Evolutionary conservation across 2,797 vertebrate species (phyloP).

Genomic region (Neopelma chrysocephalum): DNA sequence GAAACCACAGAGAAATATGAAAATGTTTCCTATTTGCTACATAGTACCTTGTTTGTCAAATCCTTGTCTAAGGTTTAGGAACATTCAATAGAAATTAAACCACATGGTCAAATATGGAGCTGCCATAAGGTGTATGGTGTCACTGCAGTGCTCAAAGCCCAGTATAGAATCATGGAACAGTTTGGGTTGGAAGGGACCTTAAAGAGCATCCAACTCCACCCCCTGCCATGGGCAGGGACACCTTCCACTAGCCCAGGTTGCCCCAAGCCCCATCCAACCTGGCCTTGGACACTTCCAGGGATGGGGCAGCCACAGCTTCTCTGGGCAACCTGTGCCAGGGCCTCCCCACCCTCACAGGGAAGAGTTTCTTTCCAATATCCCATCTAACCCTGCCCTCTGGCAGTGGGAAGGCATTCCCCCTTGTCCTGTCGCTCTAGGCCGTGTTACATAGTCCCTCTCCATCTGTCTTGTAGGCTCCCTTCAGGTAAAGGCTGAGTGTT

Average conservation of each 20-base stretch:
- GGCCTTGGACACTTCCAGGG: background rate
- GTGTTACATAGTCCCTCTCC: background rate
- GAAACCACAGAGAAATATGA: background rate
- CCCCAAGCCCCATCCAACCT: background rate
- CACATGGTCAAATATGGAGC: background rate
- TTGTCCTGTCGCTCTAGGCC: no score
- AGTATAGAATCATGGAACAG: background rate
- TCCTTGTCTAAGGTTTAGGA: background rate
- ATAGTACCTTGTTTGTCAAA: background rate
- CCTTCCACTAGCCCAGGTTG: background rate
- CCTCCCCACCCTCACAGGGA: background rate
- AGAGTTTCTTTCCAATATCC: background rate
- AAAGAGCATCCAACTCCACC: background rate
- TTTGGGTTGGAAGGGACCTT: background rate
- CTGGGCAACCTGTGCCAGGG: background rate
- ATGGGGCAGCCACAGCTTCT: background rate
- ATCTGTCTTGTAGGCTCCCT: background rate
- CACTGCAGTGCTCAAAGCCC: background rate
- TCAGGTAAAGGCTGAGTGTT: background rate
- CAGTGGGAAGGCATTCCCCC: background rate
- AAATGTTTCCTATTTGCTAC: background rate
- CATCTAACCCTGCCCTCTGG: fast-evolving
- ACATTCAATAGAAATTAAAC: background rate
- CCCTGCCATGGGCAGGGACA: background rate
- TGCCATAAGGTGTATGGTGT: background rate